Base-by-base conservation (phyloP, 2,797 vertebrate species). In the Pseudopleuronectes americanus region DNA sequence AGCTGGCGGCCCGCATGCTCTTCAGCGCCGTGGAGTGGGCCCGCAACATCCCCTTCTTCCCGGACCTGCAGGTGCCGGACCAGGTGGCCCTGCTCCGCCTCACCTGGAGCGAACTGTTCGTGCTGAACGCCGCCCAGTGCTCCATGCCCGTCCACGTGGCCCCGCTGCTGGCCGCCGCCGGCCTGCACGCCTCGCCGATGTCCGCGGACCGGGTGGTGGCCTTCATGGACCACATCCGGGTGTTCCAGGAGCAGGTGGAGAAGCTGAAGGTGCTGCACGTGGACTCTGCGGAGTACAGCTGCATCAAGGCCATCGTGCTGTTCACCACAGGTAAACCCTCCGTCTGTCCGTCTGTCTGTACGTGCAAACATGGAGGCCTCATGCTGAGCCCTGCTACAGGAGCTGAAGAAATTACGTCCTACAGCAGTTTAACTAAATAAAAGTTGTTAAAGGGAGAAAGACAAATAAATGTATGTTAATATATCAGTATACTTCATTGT, bases 191-290 rank as follows among this genome's bases (percentile, higher is more conserved):
- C 55, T 97, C 97, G n/a, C 97, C 97, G 60, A 98, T 98, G 96
- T 96, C 97, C 16, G 97, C 97, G 58, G 97, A 98, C 92, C 93
- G 97, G 82, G 97, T 98, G 86, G 97, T 98, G 90, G 97, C 97
- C 90, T 98, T 98, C 94, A 98, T 98, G 97, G 97, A 98, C 93
- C 97, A 98, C 96, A 98, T 98, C 93, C 94, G 97, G 89, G 96
- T 98, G 93, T 98, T 98, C 94, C 97, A 98, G 93, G 97, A 98
- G 89, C 97, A 98, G 93, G 97, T 98, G 93, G 97, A 98, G 92
- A 98, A 97, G 92, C 96, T 98, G 76, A 98, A 98, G 92, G 96
- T 95, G 49, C 93, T 98, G 93, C 97, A 97, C 78, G 97, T 98
- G 80, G 97, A 98, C 86, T 97, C 97, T 0, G 97, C 97, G 13